phyloP scores from a whole-genome alignment of 2,113 vertebrate species.

The Rynchops niger region DNA sequence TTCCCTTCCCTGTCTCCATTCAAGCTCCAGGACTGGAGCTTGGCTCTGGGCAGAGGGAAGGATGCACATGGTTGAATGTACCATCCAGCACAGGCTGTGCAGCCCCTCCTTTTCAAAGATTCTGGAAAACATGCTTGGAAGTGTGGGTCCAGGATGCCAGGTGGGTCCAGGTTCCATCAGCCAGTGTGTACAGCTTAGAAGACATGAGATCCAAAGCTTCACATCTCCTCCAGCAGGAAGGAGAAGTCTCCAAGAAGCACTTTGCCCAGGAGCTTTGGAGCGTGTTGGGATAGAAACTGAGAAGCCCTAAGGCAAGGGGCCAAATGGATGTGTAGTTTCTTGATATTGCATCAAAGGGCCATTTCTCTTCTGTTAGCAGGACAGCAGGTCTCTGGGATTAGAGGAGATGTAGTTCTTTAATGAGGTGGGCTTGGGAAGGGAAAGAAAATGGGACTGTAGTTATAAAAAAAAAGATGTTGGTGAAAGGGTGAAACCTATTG shows the following conservation, averaged over 20 bases:
- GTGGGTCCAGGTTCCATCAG: not conserved
- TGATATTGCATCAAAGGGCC: not conserved
- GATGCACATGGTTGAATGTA: not conserved
- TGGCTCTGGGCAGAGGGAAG: not conserved
- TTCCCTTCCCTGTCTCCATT: not conserved
- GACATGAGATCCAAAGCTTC: not conserved
- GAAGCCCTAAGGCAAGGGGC: not conserved
- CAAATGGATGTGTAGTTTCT: not conserved
- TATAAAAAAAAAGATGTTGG: not conserved
- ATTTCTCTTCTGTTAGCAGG: not conserved
- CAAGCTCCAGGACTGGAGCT: not conserved
- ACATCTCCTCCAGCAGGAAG: not conserved
- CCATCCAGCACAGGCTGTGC: not conserved
- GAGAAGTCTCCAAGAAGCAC: not conserved
- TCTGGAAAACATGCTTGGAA: not conserved
- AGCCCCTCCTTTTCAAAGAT: not conserved
- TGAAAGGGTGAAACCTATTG: not conserved
- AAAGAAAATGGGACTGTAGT: not conserved
- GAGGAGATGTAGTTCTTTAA: not conserved
- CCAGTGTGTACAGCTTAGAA: not conserved
- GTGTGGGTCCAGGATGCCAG: not conserved
- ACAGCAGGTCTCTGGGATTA: not conserved
- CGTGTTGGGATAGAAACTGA: rapidly evolving
- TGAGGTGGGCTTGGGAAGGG: not conserved
- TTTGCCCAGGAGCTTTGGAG: not conserved